phyloP scores from a whole-genome alignment of 2,113 vertebrate species.

The Colossoma macropomum region DNA sequence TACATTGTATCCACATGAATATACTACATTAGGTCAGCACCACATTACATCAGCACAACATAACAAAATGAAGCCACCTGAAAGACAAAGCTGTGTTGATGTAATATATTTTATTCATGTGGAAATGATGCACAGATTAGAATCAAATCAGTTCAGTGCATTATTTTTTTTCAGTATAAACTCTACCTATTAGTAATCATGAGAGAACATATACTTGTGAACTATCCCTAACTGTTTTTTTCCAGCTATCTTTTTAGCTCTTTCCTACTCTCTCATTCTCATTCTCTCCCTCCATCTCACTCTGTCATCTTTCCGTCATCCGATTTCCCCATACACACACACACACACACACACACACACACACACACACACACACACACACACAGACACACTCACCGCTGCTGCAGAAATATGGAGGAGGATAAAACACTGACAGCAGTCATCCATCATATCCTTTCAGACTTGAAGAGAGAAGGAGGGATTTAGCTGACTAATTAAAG shows the following conservation, averaged over 20 bases:
- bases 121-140: no score
- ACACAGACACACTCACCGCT: slow-evolving; percentile 10
- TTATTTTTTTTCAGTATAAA: no score
- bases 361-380: slow-evolving; percentile 28
- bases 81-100: no score
- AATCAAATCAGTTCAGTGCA: no score
- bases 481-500: slow-evolving; percentile 3
- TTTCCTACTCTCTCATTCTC: not conserved
- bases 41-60: no score
- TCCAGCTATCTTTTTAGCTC: not conserved
- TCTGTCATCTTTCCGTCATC: not conserved
- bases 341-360: slow-evolving; percentile 17
- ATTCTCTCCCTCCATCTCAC: not conserved
- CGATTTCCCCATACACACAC: not conserved
- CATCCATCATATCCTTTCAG: slow-evolving; percentile 42
- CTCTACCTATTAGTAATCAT: no score
- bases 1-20: no score
- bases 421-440: slow-evolving; percentile 44
- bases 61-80: no score
- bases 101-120: no score
- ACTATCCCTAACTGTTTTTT: not conserved
- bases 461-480: slow-evolving; percentile 27
- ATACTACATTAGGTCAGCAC: no score
- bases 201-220: not conserved
- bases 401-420: slow-evolving; percentile 29